phyloP scores from a whole-genome alignment of 64 coral and sea anemone genomes.

The Trachythela sp. region DNA sequence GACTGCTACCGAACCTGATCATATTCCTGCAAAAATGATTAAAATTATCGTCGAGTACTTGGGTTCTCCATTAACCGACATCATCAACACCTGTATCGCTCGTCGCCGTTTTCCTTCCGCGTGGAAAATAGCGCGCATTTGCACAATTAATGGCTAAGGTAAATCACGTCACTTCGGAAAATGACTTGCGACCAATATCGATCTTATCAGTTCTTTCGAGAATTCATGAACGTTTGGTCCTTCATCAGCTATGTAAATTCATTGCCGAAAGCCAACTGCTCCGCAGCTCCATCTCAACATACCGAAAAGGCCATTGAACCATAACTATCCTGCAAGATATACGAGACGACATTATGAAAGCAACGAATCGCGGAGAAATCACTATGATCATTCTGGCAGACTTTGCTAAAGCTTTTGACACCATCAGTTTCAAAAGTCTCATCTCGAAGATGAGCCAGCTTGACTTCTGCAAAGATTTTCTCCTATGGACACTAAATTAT shows the following conservation, averaged over 20 bases:
- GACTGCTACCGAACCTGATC: background rate
- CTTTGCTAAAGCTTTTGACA: too few relatives aligned
- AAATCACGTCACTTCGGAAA: background rate
- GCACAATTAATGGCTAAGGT: background rate
- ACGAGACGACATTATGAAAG: too few relatives aligned
- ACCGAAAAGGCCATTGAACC: too few relatives aligned
- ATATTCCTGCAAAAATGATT: background rate
- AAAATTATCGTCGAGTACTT: background rate
- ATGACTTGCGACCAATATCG: conserved; percentile 39
- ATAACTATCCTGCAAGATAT: too few relatives aligned
- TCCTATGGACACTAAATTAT: too few relatives aligned
- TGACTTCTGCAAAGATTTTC: too few relatives aligned
- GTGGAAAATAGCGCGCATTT: background rate
- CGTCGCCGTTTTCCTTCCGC: background rate
- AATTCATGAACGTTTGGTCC: conserved; percentile 26
- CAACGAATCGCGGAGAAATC: too few relatives aligned
- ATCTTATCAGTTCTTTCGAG: conserved; percentile 20
- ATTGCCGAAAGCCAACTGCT: too few relatives aligned
- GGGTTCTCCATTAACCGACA: background rate
- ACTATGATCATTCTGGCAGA: too few relatives aligned
- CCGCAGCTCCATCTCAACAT: too few relatives aligned
- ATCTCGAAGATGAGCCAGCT: too few relatives aligned
- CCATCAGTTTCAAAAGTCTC: too few relatives aligned
- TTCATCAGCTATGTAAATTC: conserved; percentile 26
- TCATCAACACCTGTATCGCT: background rate